Evolutionary conservation across 2,888 invertebrate species (phyloP).

Genomic region (Clepsis dumicolana): DNA sequence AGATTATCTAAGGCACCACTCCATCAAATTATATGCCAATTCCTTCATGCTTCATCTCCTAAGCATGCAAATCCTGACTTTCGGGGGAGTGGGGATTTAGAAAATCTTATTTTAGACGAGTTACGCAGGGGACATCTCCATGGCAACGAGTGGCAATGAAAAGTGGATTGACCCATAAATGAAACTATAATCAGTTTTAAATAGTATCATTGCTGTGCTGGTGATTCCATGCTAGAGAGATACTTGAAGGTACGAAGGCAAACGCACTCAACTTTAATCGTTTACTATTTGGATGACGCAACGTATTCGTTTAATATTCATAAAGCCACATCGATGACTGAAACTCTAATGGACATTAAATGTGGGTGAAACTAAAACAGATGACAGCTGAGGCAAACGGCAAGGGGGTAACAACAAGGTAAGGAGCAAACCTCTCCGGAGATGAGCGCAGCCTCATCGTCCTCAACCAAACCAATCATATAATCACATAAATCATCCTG

Average conservation of each 20-base stretch:
- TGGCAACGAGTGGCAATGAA: too few species aligned
- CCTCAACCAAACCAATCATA: slow-evolving; percentile 86
- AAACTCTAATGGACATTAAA: slow-evolving; percentile 13
- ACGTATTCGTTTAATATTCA: slow-evolving; percentile 6
- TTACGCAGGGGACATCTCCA: too few species aligned
- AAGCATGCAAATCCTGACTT: too few species aligned
- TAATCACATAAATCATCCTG: slow-evolving; percentile 87
- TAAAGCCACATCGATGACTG: background rate
- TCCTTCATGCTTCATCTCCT: too few species aligned
- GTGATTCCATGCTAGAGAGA: background rate
- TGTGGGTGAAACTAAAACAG: slow-evolving; percentile 45
- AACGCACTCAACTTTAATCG: background rate
- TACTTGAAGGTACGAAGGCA: slow-evolving; percentile 3
- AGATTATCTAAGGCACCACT: too few species aligned
- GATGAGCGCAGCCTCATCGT: slow-evolving; percentile 84
- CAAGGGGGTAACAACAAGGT: slow-evolving; percentile 39
- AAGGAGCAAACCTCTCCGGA: slow-evolving; percentile 78
- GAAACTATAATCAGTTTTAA: background rate
- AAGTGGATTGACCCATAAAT: background rate
- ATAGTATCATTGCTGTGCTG: background rate
- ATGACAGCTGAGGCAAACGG: slow-evolving; percentile 45
- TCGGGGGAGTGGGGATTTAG: too few species aligned
- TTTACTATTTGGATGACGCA: slow-evolving; percentile 1
- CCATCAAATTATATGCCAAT: too few species aligned
- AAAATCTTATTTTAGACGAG: too few species aligned